These are phyloP conservation scores for Sminthurinus aureus DNA, from an alignment of 2,888 invertebrate species.

Conservation along the genomic window DNA sequence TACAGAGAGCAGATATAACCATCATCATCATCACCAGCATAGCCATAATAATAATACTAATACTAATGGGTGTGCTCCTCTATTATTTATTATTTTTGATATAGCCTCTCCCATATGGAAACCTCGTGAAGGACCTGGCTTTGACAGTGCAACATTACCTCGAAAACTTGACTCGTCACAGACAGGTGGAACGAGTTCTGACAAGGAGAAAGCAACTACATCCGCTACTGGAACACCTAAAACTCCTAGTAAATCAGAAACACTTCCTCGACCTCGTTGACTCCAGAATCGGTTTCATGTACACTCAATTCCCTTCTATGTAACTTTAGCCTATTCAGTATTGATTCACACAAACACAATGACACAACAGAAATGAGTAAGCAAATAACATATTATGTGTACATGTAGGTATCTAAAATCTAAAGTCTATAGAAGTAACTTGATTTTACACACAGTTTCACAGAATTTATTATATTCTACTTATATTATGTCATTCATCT, in stretches of 20 bases:
- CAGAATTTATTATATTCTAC: too few relatives aligned
- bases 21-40: background rate
- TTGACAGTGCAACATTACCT: conserved; percentile 72
- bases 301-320: background rate
- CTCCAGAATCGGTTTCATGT: background rate
- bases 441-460: too few relatives aligned
- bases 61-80: background rate
- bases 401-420: too few relatives aligned
- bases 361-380: too few relatives aligned
- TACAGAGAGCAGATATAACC: too few relatives aligned
- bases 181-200: background rate
- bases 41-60: background rate
- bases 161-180: conserved; percentile 49
- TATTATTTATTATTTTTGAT: conserved; percentile 65
- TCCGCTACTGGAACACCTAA: background rate
- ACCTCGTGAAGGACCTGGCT: conserved; percentile 81
- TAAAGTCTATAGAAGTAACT: too few relatives aligned
- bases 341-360: background rate
- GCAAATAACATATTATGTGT: too few relatives aligned
- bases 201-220: background rate
- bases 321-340: background rate
- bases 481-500: too few relatives aligned
- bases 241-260: conserved; percentile 31
- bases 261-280: conserved; percentile 36
- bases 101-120: conserved; percentile 99